Evolutionary conservation across 2,888 invertebrate genomes (phyloP), one percentile per base, ranked within the genome.

Genomic region (Cephonodes hylas): DNA sequence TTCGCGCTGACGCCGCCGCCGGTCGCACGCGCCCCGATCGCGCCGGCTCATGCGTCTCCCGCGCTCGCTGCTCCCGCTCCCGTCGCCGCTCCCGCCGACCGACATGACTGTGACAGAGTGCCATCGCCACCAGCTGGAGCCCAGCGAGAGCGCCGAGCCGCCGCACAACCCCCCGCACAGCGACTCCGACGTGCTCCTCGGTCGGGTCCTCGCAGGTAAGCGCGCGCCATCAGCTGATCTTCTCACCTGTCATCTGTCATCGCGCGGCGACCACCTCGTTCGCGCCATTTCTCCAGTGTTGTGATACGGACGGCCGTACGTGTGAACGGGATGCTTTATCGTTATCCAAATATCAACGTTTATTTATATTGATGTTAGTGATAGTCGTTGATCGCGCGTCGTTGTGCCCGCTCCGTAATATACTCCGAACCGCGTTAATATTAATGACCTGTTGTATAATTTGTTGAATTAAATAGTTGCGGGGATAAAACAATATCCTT

Each of bases 71-170:
- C 18, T 31, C 53, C 53, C 53, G 53, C 31, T 53, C 53, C 53
- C 71, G 70, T 73, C 72, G 68, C 71, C 74, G 69, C 68, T 65
- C 81, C 84, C 82, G 79, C 68, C 71, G 59, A 70, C 73, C 77
- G 80, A 76, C 75, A 92, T 91, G 91, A 91, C 91, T 81, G 89
- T 91, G 82, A 91, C 91, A 66, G 91, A 91, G 85, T 88, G 87
- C 84, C 82, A 72, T 68, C 79, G 70, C 68, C 80, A 71, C 68
- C 83, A 73, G 68, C 79, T 74, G 73, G 80, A 81, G 66, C 74
- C 79, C 73, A 72, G 75, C 66, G 74, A 75, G 38, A 67, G 66
- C 61, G 71, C 74, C 68, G 78, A 79, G 57, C 74, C 73, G 60
- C 70, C 75, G 62, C 76, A 71, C 62, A 77, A 74, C 57, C 76